Evolutionary conservation across 2,888 invertebrate species (phyloP).

Genomic region (Galerucella calmariensis): DNA sequence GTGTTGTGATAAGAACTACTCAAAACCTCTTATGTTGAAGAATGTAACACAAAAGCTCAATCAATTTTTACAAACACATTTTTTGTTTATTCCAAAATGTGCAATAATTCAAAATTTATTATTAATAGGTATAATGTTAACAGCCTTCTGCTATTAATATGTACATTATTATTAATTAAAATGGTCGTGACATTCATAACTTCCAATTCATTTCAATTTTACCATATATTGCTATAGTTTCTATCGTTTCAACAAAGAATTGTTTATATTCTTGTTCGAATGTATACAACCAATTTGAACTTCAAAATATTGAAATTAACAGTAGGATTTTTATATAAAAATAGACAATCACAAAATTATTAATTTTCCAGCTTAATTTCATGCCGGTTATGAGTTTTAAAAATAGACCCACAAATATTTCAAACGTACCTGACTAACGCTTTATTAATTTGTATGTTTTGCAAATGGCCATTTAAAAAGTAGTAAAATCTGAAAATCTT

Average conservation of each 20-base stretch:
- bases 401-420: constrained; percentile 48
- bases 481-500: constrained; percentile 48
- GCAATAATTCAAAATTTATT: constrained; percentile 13
- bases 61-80: neutral
- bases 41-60: constrained; percentile 51
- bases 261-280: neutral
- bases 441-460: constrained; percentile 56
- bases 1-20: constrained; percentile 57
- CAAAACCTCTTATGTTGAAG: constrained; percentile 47
- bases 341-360: no score
- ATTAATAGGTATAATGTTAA: neutral
- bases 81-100: constrained; percentile 4
- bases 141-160: neutral
- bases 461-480: constrained; percentile 50
- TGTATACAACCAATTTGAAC: neutral
- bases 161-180: neutral
- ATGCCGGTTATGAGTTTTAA: constrained; percentile 10
- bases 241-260: neutral
- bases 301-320: neutral
- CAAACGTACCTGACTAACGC: constrained; percentile 64
- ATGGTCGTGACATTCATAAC: constrained; percentile 1
- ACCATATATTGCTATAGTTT: neutral
- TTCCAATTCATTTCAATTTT: neutral
- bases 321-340: no score
- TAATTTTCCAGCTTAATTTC: neutral